Evolutionary conservation across 2,888 invertebrate species (phyloP).

Genomic region (Eupithecia vulgata): DNA sequence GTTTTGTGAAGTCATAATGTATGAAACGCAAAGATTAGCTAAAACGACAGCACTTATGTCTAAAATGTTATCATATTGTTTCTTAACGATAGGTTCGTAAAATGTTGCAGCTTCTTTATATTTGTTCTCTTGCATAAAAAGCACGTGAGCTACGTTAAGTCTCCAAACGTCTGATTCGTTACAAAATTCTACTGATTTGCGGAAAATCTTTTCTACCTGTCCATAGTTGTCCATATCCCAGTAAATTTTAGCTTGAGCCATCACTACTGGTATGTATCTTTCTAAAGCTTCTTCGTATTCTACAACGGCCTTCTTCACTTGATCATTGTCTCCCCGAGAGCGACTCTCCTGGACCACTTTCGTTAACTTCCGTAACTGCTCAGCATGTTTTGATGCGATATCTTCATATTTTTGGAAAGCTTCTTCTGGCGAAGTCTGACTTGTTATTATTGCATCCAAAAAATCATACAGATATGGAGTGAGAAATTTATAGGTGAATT

Average conservation of each 20-base stretch:
- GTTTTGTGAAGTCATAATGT: constrained; percentile 99
- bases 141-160: constrained; percentile 98
- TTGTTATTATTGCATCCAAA: constrained; percentile 97
- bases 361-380: constrained; percentile 94
- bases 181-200: constrained; percentile 98
- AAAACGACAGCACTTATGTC: constrained; percentile 98
- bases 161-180: constrained; percentile 99
- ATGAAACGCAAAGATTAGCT: constrained; percentile 99
- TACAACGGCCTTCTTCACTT: constrained; percentile 94
- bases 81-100: constrained; percentile 98
- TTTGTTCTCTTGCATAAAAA: constrained; percentile 99
- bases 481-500: constrained; percentile 97
- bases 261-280: constrained; percentile 97
- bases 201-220: constrained; percentile 98
- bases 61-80: constrained; percentile 96
- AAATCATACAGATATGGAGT: constrained; percentile 97
- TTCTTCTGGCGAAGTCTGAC: constrained; percentile 98
- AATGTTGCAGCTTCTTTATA: constrained; percentile 99
- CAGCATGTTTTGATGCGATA: constrained; percentile 95
- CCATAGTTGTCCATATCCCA: constrained; percentile 98
- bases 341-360: constrained; percentile 97
- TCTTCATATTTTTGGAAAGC: constrained; percentile 98
- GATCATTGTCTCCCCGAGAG: constrained; percentile 93
- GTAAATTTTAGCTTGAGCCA: constrained; percentile 99
- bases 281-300: constrained; percentile 96